Evolutionary conservation across 2,113 vertebrate genomes (phyloP), one percentile per base, ranked within the genome.

Genomic region (Brachirus orientalis): DNA sequence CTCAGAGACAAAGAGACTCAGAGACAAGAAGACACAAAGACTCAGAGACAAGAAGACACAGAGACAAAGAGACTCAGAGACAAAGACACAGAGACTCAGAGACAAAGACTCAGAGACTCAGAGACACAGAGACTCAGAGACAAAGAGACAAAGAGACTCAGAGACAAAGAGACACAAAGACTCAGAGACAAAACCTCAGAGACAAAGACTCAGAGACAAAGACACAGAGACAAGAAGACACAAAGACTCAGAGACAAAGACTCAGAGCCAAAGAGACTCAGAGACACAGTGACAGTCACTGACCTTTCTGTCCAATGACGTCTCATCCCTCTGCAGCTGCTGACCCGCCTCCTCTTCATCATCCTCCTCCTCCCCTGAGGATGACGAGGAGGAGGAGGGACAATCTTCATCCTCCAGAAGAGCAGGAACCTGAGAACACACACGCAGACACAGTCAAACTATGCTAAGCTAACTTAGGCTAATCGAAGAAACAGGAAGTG

Each of bases 261-360:
- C n/a, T n/a, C 12, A 6, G 4, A 6, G 28, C 3, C 28, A 28
- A 28, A 28, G 6, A 28, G 28, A 28, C 1, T 4, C 28, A 28
- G 6, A 28, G 53, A 38, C 12, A 6, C 28, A 28, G 28, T 28
- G 28, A 28, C 28, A 28, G 28, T 4, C 28, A 28, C 28, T 28
- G 28, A 87, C 98, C 96, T 99, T 99, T 91, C 89, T 98, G 81
- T 96, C 94, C 6, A 93, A 0, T 0, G 72, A 71, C 38, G 85
- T 79, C 10, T 87, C 55, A 3, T 80, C 69, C 4, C 59, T 51
- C 38, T 53, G 50, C 17, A 77, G 53, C 40, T 92, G 1, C 12
- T 94, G 92, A 2, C 91, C 87, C 1, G 70, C 85, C 0, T 80
- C 81, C 0, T 90, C 90, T 0, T 90, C 88, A 37, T 92, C 54